Percentiles rank a stretch among this genome's conserved stretches.
These are phyloP conservation scores for Calliphora vomitoria DNA, from an alignment of 2,888 invertebrate genomes.

Conservation along the genomic window DNA sequence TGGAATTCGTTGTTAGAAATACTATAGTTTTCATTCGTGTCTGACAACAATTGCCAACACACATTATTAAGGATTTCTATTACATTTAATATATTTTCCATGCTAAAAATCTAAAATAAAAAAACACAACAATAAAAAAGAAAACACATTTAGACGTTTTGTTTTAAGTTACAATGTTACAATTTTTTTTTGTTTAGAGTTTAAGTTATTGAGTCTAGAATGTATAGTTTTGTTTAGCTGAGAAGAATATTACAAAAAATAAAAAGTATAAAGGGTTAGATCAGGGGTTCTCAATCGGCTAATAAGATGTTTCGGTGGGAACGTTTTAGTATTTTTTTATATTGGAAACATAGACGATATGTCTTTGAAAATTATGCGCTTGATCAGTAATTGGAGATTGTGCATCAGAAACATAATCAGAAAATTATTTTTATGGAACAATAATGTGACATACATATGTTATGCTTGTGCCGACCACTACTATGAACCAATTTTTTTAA, in stretches of 20 bases:
- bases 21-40: conserved; percentile 23
- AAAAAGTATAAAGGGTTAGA: conserved; percentile 14
- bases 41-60: conserved; percentile 46
- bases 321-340: neutral
- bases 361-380: no score
- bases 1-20: neutral
- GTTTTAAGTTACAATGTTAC: conserved; percentile 25
- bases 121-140: neutral
- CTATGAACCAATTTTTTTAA: no score
- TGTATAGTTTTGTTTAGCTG: conserved; percentile 20
- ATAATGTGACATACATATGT: no score
- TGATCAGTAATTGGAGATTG: no score
- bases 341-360: no score
- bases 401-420: no score
- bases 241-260: neutral
- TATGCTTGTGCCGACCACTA: no score
- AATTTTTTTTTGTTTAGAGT: conserved; percentile 6
- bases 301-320: neutral
- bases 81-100: neutral
- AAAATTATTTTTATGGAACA: no score
- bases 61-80: conserved; percentile 18
- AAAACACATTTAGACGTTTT: conserved; percentile 40
- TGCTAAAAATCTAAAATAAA: conserved; percentile 10
- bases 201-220: conserved; percentile 29
- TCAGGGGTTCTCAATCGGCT: neutral